phyloP scores from a whole-genome alignment of 1,140 invertebrate species.

The Delia radicum region DNA sequence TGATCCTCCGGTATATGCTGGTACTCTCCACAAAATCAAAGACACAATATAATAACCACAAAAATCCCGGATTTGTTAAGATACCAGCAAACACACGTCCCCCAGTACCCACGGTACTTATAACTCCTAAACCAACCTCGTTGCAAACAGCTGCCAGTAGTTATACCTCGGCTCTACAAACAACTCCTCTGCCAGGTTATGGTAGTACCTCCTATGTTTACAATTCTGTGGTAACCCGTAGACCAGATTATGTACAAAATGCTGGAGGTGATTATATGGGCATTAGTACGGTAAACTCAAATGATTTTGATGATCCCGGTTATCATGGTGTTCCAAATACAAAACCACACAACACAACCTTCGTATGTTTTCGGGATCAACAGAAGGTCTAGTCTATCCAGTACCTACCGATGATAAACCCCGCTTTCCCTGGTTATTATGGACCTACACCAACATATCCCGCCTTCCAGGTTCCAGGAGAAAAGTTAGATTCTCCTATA shows the following conservation, averaged over 20 bases:
- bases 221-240: conserved; percentile 53
- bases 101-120: conserved; percentile 62
- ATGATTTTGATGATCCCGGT: conserved; percentile 53
- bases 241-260: conserved; percentile 32
- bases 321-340: conserved; percentile 44
- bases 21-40: conserved; percentile 28
- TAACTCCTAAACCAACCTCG: conserved; percentile 64
- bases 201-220: conserved; percentile 61
- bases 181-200: conserved; percentile 35
- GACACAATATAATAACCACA: conserved; percentile 35
- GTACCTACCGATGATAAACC: conserved; percentile 49
- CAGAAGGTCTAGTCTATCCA: conserved; percentile 36
- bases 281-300: conserved; percentile 36
- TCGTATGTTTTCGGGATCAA: conserved; percentile 32
- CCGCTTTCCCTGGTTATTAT: conserved; percentile 50
- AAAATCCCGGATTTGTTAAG: conserved; percentile 47
- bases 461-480: conserved; percentile 47
- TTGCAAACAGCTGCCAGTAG: conserved; percentile 37
- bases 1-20: background rate
- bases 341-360: background rate
- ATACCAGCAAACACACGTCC: conserved; percentile 51
- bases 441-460: conserved; percentile 51
- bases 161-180: conserved; percentile 31
- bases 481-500: conserved; percentile 43
- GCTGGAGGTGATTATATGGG: conserved; percentile 27